Conservation (phyloP, 2,113 vertebrate genomes). For the Gymnogyps californianus region DNA sequence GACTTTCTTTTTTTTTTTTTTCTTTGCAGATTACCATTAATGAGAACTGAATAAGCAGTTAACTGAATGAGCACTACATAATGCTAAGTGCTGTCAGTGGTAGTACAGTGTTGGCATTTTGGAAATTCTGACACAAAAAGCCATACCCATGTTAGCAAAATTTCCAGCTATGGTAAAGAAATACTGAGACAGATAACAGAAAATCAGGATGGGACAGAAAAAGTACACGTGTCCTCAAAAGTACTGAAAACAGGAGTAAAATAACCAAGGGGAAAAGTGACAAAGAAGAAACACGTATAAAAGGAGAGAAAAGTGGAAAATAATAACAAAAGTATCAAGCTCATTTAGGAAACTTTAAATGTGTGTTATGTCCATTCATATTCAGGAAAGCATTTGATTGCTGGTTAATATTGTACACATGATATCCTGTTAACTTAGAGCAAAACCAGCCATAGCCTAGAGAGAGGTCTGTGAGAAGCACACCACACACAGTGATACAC, state of each 20-base stretch:
- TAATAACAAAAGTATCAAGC: not conserved
- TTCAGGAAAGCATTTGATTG: not conserved
- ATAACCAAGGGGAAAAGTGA: not conserved
- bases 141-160: not conserved
- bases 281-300: not conserved
- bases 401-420: too few relatives aligned
- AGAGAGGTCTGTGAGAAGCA: not conserved
- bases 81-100: not conserved
- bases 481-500: rapidly evolving
- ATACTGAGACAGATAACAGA: not conserved
- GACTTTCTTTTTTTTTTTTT: not conserved
- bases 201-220: not conserved
- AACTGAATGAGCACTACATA: not conserved
- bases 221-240: not conserved
- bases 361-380: not conserved
- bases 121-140: not conserved
- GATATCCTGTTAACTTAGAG: not conserved
- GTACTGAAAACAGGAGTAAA: not conserved
- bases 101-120: not conserved
- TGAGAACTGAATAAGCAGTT: not conserved
- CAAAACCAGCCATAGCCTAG: not conserved
- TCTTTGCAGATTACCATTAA: not conserved
- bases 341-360: not conserved
- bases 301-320: not conserved
- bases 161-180: not conserved